Evolutionary conservation across 2,888 invertebrate species (phyloP), one percentile per base, ranked within the genome.

Genomic region (Drosophila maculinotata): DNA sequence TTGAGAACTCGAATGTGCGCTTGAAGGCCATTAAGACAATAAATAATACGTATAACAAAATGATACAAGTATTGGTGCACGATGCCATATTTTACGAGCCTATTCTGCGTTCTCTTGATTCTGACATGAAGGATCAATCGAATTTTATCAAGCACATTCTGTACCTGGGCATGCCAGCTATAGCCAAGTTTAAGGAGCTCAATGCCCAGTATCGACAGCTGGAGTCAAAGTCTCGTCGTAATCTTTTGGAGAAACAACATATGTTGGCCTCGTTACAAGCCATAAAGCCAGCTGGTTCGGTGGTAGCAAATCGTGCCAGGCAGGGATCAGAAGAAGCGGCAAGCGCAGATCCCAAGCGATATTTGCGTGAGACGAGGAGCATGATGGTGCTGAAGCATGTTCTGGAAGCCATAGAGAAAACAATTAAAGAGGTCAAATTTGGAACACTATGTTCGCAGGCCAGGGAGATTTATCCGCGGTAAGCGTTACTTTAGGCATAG

Each of bases 41-140:
- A 1, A 89, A 90, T 52, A 72, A 74, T 2, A 89, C 91, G 0
- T 91, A 92, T 58, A 78, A 80, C 30, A 89, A 87, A 58, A 88
- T 91, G 59, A 81, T 90, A 25, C 86, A 90, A 51, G 79, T 89
- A 1, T 71, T 91, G 2, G 31, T 67, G 5, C 80, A 90, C 28
- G 91, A 91, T 64, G 87, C 82, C 30, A 89, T 90, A 28, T 91
- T 90, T 53, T 91, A 91, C 64, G 91, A 90, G 25, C 90, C 91
- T 0, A 90, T 91, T 5, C 54, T 91, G 8, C 74, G 86, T 6
- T 90, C 91, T 2, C 81, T 91, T 0, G 78, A 87, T 35, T 66
- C 63, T 12, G 91, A 91, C 47, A 89, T 91, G 66, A 87, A 89
- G 3, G 91, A 91, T 70, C 92, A 91, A 62, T 42, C 76, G 0